These are phyloP conservation scores for Formica selysi DNA, from an alignment of 1,140 invertebrate species.

Conservation along the genomic window DNA sequence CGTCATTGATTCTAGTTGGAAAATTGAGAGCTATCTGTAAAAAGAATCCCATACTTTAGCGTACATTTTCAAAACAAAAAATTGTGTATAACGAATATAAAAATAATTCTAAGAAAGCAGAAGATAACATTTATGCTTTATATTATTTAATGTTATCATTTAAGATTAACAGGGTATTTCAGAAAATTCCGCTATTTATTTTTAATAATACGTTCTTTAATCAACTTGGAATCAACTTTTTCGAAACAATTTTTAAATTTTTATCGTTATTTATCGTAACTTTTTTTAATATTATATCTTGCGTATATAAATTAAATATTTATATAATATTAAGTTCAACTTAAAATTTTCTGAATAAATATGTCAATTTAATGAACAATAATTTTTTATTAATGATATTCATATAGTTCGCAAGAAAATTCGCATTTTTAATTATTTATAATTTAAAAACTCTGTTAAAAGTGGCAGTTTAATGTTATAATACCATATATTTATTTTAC, in stretches of 20 bases:
- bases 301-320: background rate
- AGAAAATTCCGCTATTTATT: background rate
- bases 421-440: background rate
- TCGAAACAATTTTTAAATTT: background rate
- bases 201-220: background rate
- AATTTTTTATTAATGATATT: background rate
- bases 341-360: too few relatives aligned
- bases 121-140: background rate
- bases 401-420: background rate
- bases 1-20: slow-evolving; percentile 3
- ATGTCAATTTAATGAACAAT: too few relatives aligned
- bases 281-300: background rate
- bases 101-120: background rate
- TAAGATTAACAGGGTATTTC: background rate
- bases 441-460: background rate
- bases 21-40: slow-evolving; percentile 17
- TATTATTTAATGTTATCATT: background rate
- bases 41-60: background rate
- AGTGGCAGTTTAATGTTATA: background rate
- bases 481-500: background rate
- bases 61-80: background rate
- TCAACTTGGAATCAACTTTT: background rate
- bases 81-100: background rate
- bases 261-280: background rate
- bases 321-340: too few relatives aligned